Evolutionary conservation across 1,140 invertebrate species (phyloP).

Genomic region (Drosophila bifasciata): DNA sequence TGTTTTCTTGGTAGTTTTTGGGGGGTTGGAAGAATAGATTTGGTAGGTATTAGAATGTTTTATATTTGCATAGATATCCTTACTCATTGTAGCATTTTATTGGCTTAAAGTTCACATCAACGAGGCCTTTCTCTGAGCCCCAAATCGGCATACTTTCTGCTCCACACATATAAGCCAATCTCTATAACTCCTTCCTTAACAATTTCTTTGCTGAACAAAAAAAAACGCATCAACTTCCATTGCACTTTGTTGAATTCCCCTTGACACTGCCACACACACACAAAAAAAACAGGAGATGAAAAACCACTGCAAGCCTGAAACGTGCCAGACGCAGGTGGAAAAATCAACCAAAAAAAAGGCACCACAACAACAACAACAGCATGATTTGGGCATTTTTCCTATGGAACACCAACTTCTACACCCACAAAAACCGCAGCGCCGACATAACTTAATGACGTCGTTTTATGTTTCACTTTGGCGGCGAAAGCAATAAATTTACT

Average conservation of each 20-base stretch:
- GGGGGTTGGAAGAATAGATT: too few species aligned
- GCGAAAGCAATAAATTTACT: constrained; percentile 74
- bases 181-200: not conserved
- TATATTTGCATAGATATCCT: too few species aligned
- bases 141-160: not conserved
- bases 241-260: constrained; percentile 21
- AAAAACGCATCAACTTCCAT: constrained; percentile 12
- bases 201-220: constrained; percentile 8
- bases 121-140: too few species aligned
- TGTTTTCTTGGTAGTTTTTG: too few species aligned
- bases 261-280: not conserved
- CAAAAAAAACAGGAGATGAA: not conserved
- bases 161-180: constrained; percentile 5
- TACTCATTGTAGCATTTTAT: not conserved
- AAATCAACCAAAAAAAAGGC: constrained; percentile 6
- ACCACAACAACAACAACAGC: constrained; percentile 13
- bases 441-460: constrained; percentile 79
- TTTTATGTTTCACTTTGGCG: constrained; percentile 77
- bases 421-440: constrained; percentile 31
- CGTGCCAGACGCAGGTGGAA: constrained; percentile 11
- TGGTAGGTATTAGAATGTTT: too few species aligned
- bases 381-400: constrained; percentile 20
- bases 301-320: constrained; percentile 3
- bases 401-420: too few species aligned
- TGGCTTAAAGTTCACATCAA: too few species aligned